Base-by-base conservation (phyloP, 1,140 invertebrate species). In the Sycobia sp. region DNA sequence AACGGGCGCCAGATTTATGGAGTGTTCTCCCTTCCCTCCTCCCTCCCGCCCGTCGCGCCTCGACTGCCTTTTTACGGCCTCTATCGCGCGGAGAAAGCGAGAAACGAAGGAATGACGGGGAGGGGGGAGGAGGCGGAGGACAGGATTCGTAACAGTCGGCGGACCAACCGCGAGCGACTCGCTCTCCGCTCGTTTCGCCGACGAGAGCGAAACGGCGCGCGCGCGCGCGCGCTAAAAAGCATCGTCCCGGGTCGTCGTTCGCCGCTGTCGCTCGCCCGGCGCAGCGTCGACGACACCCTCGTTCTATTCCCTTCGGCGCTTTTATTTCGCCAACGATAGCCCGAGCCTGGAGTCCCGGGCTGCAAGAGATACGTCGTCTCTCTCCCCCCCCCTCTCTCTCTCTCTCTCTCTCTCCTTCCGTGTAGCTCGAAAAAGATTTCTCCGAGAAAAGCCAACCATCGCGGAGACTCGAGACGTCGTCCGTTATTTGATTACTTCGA, bases 11-110 rank as follows among this genome's bases (percentile, higher is more conserved):
- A 70, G 73, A 78, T 78, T 79, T 79, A 79, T 74, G 72, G 72
- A 71, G 75, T 76, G 76, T 77, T 76, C 68, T 68, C 67, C 47
- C 71, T 63, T 65, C 62, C 70, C 72, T 76, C 74, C 71, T 79
- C 71, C 70, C 66, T 66, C 57, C 41, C 47, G 38, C 20, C 13
- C 38, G 32, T 47, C 29, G 14, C 9, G 36, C 14, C 36, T 56
- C 56, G 29, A n/a, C n/a, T 32, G 29, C 5, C 20, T 62, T 67
- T 68, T 68, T 65, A 68, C 55, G 38, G 50, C 49, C 39, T 56
- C 47, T 49, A 61, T 59, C 56, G 54, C 36, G 41, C 27, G 3
- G n/a, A 16, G n/a, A n/a, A n/a, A n/a, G n/a, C n/a, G n/a, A n/a
- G n/a, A n/a, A n/a, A n/a, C n/a, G n/a, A n/a, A n/a, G n/a, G n/a